Evolutionary conservation across 37 sponge, comb jelly and placozoan species (phyloP), one percentile per base, ranked within the genome.

Genomic region (Cladorhizidae sp.): DNA sequence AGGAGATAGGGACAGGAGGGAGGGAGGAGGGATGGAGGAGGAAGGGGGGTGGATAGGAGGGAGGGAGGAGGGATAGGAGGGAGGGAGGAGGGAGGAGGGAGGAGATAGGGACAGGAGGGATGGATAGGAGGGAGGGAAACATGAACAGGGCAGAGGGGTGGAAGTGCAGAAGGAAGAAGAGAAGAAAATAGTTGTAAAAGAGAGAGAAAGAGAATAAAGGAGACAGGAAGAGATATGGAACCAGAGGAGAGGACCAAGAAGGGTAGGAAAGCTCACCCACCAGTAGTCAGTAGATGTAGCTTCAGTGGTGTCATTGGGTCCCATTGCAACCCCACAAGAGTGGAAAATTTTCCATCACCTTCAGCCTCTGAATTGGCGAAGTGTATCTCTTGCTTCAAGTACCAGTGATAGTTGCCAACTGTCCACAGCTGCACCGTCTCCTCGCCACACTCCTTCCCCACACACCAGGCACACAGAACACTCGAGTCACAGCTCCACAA

Each of bases 341-440:
- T 14, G 8, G 75, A 25, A 41, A 54, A 18, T 8, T 29, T 38
- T 37, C 55, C 57, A 63, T 35, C 29, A 63, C 20, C 29, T 42
- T 67, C 22, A 23, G 73, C 57, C 50, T 41, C 21, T 23, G 72
- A 49, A 5, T 26, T 1, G 1, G 73, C 69, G 0, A 85, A 79
- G 51, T 68, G 28, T n/a, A 94, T 49, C 83, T 97, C 95, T 57
- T 94, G 95, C 74, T 97, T 97, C 56, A 94, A 78, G 85, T 97
- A 97, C 95, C 95, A 97, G 75, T 97, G 97, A 57, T 91, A 94
- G 83, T 97, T 97, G 49, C 78, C 74, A 15, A 63, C 42, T 1
- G 75, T 69, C 97, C 97, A 97, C 82, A 97, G 61, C 77, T 97
- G 97, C 28, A 97, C 93, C 76, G 2, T 2, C 59, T 75, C 76